Evolutionary conservation across 2,888 invertebrate genomes (phyloP).

Genomic region (Drosophila gaucha): DNA sequence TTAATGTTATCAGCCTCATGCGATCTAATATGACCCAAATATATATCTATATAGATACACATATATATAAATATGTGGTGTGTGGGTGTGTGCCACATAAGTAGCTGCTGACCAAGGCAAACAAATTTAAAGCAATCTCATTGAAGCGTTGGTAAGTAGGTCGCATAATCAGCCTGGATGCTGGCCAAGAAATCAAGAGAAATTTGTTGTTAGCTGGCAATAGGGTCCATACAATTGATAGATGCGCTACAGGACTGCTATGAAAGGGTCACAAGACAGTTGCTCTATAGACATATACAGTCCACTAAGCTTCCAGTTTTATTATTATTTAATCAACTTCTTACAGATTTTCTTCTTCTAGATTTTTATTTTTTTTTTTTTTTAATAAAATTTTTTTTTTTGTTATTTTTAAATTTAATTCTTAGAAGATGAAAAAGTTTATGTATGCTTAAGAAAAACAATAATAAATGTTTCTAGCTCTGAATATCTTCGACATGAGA

Average conservation of each 20-base stretch:
- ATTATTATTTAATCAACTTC: no score
- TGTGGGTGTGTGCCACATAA: slow-evolving; percentile 2
- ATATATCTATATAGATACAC: slow-evolving; percentile 13
- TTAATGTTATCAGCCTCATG: slow-evolving; percentile 65
- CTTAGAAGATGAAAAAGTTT: no score
- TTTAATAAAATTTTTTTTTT: no score
- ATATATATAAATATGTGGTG: slow-evolving; percentile 4
- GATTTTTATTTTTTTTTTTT: no score
- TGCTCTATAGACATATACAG: no score
- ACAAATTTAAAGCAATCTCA: slow-evolving; percentile 59
- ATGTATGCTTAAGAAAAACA: no score
- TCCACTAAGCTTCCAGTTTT: no score
- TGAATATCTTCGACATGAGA: no score
- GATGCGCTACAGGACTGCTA: background rate
- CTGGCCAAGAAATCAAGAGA: slow-evolving; percentile 23
- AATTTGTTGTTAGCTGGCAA: background rate
- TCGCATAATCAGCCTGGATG: slow-evolving; percentile 33
- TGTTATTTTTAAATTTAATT: no score
- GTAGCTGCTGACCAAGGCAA: slow-evolving; percentile 54
- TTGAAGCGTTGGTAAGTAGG: slow-evolving; percentile 43
- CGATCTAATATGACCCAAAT: slow-evolving; percentile 75
- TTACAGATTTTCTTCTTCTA: no score
- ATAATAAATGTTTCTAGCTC: no score
- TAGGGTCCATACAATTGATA: background rate
- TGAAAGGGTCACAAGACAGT: no score